A percentile compares a stretch with the other conserved stretches of the same genome.
These are phyloP conservation scores for Tetranychus cinnabarinus DNA, from an alignment of 1,140 invertebrate species.

Conservation along the genomic window DNA sequence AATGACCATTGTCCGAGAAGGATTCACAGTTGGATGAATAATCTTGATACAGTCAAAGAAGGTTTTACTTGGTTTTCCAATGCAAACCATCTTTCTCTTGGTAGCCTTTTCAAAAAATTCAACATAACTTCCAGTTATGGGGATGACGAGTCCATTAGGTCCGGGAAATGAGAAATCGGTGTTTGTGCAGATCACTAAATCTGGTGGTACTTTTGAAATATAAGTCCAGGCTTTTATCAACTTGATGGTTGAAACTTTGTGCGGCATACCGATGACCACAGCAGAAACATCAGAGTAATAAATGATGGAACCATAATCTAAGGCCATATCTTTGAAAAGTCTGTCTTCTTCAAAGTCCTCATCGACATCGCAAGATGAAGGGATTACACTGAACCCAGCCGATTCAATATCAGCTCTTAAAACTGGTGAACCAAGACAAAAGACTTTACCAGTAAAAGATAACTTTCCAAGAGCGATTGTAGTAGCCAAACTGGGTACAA, in stretches of 20 bases:
- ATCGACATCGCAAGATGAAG: background rate
- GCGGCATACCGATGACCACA: slow-evolving; percentile 83
- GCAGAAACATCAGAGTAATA: slow-evolving; percentile 45
- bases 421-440: slow-evolving; percentile 26
- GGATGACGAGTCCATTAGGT: slow-evolving; percentile 1
- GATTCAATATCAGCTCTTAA: slow-evolving; percentile 53
- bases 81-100: slow-evolving; percentile 45
- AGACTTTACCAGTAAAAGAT: slow-evolving; percentile 1
- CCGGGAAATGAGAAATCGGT: slow-evolving; percentile 57
- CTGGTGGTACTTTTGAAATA: slow-evolving; percentile 29
- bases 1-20: slow-evolving; percentile 68
- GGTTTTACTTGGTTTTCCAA: slow-evolving; percentile 55
- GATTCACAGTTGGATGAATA: slow-evolving; percentile 35
- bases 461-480: slow-evolving; percentile 1
- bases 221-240: slow-evolving; percentile 58
- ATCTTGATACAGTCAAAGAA: slow-evolving; percentile 33
- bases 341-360: background rate
- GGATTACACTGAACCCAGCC: slow-evolving; percentile 39
- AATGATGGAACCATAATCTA: background rate
- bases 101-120: slow-evolving; percentile 51
- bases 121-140: slow-evolving; percentile 62
- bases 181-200: slow-evolving; percentile 73
- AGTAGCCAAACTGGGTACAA: slow-evolving; percentile 38
- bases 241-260: slow-evolving; percentile 69
- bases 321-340: background rate